Base-by-base conservation (phyloP, 2,888 invertebrate genomes). In the Sclerodermus sp. region DNA sequence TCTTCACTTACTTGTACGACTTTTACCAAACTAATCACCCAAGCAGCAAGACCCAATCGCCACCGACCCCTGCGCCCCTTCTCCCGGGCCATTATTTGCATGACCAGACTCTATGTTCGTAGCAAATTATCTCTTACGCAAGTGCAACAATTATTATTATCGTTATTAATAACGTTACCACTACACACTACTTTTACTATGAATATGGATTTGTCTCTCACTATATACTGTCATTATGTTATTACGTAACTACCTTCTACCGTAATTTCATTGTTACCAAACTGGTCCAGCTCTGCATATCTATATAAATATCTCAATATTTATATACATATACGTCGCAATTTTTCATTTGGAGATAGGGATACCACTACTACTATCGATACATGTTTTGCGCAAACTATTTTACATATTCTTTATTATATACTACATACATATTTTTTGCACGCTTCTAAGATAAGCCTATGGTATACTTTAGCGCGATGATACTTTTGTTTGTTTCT, bases 81-180 rank as follows among this genome's bases (percentile, higher is more conserved):
- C 73, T 76, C 72, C 74, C 73, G 76, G 75, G 75, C 74, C 74
- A 73, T 73, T 75, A 76, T 73, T 74, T 77, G 77, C 77, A 77
- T 77, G 77, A 76, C 71, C 70, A 76, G 73, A 77, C 73, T 76
- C 69, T 71, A 70, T 75, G 74, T 77, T 77, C 71, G 76, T 77
- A 77, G 77, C 69, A 62, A 73, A 72, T 71, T 71, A 71, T 70
- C 66, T 71, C 66, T 71, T 72, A 67, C 65, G 70, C 71, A 73
- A 69, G 71, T 76, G 74, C 74, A 74, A 76, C 66, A 70, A 58
- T 64, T 62, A 61, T 65, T 62, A 14, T 29, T 40, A 51, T 49
- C 43, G 48, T 55, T 53, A 57, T 53, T 51, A 51, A 52, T 58
- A 48, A 54, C 49, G 45, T 53, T 53, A 58, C 34, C 8, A 50